Evolutionary conservation across 1,140 invertebrate species (phyloP), one percentile per base, ranked within the genome.

Genomic region (Physella acuta): DNA sequence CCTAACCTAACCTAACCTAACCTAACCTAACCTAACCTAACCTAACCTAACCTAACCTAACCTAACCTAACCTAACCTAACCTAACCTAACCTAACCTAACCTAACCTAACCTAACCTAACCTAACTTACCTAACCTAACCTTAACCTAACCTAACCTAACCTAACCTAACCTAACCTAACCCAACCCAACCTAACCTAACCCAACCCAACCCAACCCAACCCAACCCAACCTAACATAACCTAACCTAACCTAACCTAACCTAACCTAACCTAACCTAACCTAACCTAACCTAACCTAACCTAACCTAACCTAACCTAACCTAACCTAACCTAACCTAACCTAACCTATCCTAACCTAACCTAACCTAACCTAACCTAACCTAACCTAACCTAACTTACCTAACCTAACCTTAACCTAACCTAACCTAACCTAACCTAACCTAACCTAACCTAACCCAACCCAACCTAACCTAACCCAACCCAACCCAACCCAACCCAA

Each of bases 281-380:
- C 44, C n/a, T n/a, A 14, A 49, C 44, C 44, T n/a, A 49, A 49
- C 44, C 44, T n/a, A 49, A 14, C 44, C n/a, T n/a, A 49, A 49
- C 44, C n/a, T 14, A 49, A 49, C 44, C 44, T n/a, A 49, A 49
- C 44, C 44, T n/a, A 49, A n/a, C 11, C n/a, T 14, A 49, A 49
- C 44, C n/a, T n/a, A 49, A 49, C 44, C 44, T n/a, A 49, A 49
- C 44, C n/a, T 49, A 49, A 49, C 44, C n/a, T n/a, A 49, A 49
- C 44, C 44, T n/a, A 49, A 49, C 11, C 44, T n/a, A 49, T n/a
- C 44, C 44, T n/a, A 49, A 49, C 44, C 44, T n/a, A 14, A 49
- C 44, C 44, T 49, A 49, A 11, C 44, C 44, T 14, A 49, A 11
- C 44, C 44, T 14, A 49, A 11, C n/a, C 11, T 49, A 49, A 11